Evolutionary conservation across 2,113 vertebrate species (phyloP), one percentile per base, ranked within the genome.

Genomic region (Microtus montanus): DNA sequence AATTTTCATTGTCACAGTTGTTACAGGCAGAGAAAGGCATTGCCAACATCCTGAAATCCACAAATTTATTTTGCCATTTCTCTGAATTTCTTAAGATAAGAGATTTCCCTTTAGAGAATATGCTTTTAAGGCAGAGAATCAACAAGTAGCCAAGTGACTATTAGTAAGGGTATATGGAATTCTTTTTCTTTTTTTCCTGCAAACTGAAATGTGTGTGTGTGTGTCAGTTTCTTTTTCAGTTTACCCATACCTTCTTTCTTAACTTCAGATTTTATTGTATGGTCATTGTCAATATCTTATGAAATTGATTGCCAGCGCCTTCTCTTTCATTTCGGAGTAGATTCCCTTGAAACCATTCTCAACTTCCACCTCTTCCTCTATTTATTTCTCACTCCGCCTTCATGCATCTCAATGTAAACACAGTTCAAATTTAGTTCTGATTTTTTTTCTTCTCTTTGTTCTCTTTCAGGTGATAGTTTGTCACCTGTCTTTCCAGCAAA

Each of bases 291-390:
- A n/a, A 6, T 74, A 30, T 1, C 1, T 89, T 9, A 61, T n/a
- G 54, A 38, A 90, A 41, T 52, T 35, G 28, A 77, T 14, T 54
- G 7, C 3, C 17, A 80, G 8, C 3, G 41, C 54, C 2, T 12
- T 3, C 26, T 0, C 3, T 87, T 26, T 75, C 30, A 20, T 79
- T 86, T 44, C 4, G 6, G 30, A 75, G 1, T 52, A 24, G 19
- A 35, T 88, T 68, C 61, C 11, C 35, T n/a, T 10, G 33, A 33
- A 28, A 13, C 78, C 3, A 19, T 85, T 90, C 77, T 73, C 41
- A 41, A 7, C 0, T 38, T 83, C 3, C 19, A 12, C 22, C 0
- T 5, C 0, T 49, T 15, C 8, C 1, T 75, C 26, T 63, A 8
- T 19, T n/a, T 64, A 8, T 92, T 92, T 64, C 12, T 30, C 11